phyloP scores from a whole-genome alignment of 2,888 invertebrate genomes.

The Physocephala rufipes region DNA sequence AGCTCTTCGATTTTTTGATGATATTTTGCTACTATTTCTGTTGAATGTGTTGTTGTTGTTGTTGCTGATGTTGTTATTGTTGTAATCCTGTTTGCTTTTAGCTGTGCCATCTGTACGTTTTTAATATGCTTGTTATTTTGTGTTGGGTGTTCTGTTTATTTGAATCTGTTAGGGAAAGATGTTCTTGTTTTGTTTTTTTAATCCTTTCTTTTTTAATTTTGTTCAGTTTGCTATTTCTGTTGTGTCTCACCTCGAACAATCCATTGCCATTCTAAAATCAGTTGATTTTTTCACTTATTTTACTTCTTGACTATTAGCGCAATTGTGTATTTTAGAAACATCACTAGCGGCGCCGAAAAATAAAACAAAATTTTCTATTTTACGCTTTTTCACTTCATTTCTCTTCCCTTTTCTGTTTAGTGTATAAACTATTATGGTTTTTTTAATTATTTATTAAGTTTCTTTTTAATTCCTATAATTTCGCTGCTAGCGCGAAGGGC shows the following conservation, averaged over 20 bases:
- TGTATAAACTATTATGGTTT: not conserved
- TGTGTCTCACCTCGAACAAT: conserved; percentile 20
- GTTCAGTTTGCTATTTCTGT: not conserved
- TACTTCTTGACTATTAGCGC: conserved; percentile 30
- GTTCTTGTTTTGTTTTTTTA: conserved; percentile 1
- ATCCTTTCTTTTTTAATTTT: not conserved
- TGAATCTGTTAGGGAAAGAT: not conserved
- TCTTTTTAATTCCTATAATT: conserved; percentile 51
- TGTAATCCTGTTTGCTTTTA: too few relatives aligned
- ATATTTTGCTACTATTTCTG: too few relatives aligned
- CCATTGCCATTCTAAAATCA: conserved; percentile 2
- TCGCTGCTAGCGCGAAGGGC: conserved; percentile 49
- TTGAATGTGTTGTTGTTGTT: too few relatives aligned
- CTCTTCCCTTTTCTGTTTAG: conserved; percentile 11
- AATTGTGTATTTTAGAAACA: too few relatives aligned
- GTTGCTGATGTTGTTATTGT: too few relatives aligned
- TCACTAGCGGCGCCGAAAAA: conserved; percentile 6
- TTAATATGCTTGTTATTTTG: not conserved
- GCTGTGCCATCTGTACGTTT: too few relatives aligned
- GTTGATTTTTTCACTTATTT: conserved; percentile 25
- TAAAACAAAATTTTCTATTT: conserved; percentile 8
- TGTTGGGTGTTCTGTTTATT: conserved; percentile 9
- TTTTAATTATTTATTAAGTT: conserved; percentile 39
- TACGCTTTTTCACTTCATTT: conserved; percentile 7
- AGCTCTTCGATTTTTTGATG: too few relatives aligned